Base-by-base conservation (phyloP, 2,113 vertebrate genomes). In the Cacatua alba region DNA sequence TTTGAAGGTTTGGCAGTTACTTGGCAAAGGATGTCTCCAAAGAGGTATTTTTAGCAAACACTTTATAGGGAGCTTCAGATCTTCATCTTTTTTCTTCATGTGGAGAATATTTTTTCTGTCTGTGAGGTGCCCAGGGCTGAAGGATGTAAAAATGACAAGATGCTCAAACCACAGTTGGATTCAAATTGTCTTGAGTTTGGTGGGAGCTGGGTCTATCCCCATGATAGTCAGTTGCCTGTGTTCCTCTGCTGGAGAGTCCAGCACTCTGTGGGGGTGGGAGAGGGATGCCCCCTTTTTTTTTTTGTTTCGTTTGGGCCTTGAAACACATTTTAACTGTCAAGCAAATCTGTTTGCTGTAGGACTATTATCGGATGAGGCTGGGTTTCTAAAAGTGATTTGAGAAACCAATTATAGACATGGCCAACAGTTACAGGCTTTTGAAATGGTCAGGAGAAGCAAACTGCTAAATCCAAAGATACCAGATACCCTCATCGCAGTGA, bases 1-100 rank as follows among this genome's bases (percentile, higher is more conserved):
- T 97, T 95, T 89, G 89, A 96, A 89, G 81, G 71, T 89, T 79
- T 86, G 93, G 91, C 69, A 60, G 72, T 79, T 92, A 15, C 29
- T 91, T 92, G 91, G 91, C 77, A 68, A 89, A 85, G 46, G 21
- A 86, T 64, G 18, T 71, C 70, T 94, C 91, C 59, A 43, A 75
- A 75, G 77, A 78, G 24, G 33, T 92, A 89, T 95, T 94, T 97
- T 94, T 95, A 95, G 83, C 35, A 21, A 81, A 49, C 7, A 2
- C 49, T 93, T 17, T 68, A 33, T 71, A 64, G 3, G 81, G 69
- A 72, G 57, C 74, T 80, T 95, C 81, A 92, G 77, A 92, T 83
- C 64, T 82, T 86, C 28, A 29, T 77, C 55, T 51, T 35, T 51
- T 84, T 80, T 53, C 31, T 69, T 91, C 35, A 55, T 46, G 62